These are phyloP conservation scores for Rhyacophila brunnea DNA, from an alignment of 1,140 invertebrate genomes.

Conservation along the genomic window DNA sequence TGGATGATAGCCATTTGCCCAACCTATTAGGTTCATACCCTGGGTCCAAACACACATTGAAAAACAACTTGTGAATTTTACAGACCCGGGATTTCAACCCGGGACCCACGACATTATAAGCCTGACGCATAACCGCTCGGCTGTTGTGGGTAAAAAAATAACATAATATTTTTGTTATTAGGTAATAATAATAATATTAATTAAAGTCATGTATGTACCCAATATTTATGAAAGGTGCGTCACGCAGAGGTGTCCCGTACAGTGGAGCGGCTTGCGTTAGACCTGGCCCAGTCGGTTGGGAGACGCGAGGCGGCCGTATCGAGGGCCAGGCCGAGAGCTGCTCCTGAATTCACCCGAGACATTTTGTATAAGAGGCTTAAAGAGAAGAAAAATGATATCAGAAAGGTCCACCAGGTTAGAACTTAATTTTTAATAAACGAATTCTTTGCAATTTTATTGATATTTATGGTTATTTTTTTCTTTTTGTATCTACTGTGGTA, in stretches of 20 bases:
- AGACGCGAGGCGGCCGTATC: constrained; percentile 60
- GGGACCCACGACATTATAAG: no score
- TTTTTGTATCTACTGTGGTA: not conserved
- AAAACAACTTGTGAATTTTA: no score
- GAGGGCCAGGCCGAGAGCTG: constrained; percentile 39
- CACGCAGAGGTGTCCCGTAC: constrained; percentile 67
- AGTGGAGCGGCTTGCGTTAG: constrained; percentile 72
- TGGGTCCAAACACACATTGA: no score
- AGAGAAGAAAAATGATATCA: constrained; percentile 43
- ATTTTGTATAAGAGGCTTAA: constrained; percentile 44
- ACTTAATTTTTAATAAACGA: not conserved
- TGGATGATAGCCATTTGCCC: no score
- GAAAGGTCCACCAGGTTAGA: constrained; percentile 43
- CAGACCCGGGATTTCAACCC: no score
- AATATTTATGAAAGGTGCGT: constrained; percentile 53
- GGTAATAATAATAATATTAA: no score
- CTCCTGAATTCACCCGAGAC: constrained; percentile 37
- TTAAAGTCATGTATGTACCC: no score
- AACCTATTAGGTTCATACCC: no score
- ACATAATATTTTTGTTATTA: no score
- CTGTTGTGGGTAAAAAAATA: no score
- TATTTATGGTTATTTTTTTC: not conserved
- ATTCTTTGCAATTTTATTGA: not conserved
- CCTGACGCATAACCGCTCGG: no score
- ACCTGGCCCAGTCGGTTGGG: constrained; percentile 72